Evolutionary conservation across 1,140 invertebrate genomes (phyloP), one percentile per base, ranked within the genome.

Genomic region (Ceratina calcarata): DNA sequence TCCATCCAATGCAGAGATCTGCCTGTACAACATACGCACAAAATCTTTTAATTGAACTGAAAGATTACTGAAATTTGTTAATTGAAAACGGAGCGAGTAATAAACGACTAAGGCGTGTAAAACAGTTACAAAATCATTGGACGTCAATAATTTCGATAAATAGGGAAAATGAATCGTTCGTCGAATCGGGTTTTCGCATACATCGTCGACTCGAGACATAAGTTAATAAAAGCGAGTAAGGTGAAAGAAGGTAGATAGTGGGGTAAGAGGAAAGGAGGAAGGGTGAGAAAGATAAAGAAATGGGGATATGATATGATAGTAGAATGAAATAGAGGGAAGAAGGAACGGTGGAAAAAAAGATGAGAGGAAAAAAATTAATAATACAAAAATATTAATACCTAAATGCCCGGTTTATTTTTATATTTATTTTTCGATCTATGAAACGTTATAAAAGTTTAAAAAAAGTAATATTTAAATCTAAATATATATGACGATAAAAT

Each of bases 401-500:
- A 93, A 93, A 93, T 93, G 90, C 92, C 92, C 92, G 91, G 92
- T 92, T 93, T 93, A 93, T 93, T 93, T 93, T 93, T 93, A 93
- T 93, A 93, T 93, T 93, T 93, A 93, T 93, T 93, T 93, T 93
- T 93, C 92, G 91, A 93, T 92, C 91, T 93, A 93, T 93, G 91
- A 93, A 93, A 93, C 92, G 91, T 93, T 93, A 92, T 91, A 93
- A 93, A 93, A 93, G 92, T 93, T 93, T 92, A 93, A 93, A 45
- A 45, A 45, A 92, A 91, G 90, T 92, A 92, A 91, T 92, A 92
- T 89, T 92, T 90, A 92, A 92, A 91, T 91, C 90, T 89, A 90
- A 92, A 91, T 91, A 89, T 91, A 91, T 89, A 90, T 90, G 88
- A 91, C 86, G 85, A 90, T 91, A 89, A 91, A 45, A 88, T 87